These are phyloP conservation scores for Dinoponera quadriceps DNA, from an alignment of 1,140 invertebrate genomes.

Conservation along the genomic window DNA sequence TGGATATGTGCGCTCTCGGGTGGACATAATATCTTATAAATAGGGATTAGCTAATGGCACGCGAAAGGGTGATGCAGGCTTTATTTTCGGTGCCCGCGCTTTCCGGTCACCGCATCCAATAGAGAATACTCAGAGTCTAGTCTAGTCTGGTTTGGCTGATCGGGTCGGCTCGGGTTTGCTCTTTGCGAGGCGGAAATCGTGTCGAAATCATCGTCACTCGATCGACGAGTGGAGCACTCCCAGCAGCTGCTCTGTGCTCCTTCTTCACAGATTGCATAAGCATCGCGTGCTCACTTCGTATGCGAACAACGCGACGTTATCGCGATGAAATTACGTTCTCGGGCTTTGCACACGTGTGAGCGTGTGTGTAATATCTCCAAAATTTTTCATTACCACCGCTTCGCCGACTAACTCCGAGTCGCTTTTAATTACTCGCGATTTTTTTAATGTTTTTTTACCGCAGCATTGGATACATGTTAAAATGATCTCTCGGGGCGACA, in stretches of 20 bases:
- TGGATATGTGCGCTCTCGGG: conserved; percentile 50
- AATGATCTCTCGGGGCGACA: too few species aligned
- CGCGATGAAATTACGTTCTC: background rate
- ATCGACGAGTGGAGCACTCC: background rate
- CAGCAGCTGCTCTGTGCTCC: background rate
- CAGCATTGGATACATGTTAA: too few species aligned
- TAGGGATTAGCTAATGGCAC: conserved; percentile 73
- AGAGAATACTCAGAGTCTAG: conserved; percentile 29
- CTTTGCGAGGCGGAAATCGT: conserved; percentile 15
- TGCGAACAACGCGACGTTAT: conserved; percentile 1
- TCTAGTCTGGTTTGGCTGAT: background rate
- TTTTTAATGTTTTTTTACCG: too few species aligned
- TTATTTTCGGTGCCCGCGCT: conserved; percentile 65
- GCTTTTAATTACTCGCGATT: too few species aligned
- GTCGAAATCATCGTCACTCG: conserved; percentile 28
- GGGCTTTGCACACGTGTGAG: background rate
- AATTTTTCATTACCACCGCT: too few species aligned
- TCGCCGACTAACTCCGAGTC: too few species aligned
- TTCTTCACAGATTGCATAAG: conserved; percentile 5
- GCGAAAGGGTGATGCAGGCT: conserved; percentile 70
- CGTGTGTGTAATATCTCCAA: too few species aligned
- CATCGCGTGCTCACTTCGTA: background rate
- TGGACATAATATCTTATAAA: conserved; percentile 74
- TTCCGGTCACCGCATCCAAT: conserved; percentile 49
- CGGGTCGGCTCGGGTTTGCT: background rate